These are phyloP conservation scores for Adelosebastes latens DNA, from an alignment of 2,797 vertebrate genomes.

Conservation along the genomic window DNA sequence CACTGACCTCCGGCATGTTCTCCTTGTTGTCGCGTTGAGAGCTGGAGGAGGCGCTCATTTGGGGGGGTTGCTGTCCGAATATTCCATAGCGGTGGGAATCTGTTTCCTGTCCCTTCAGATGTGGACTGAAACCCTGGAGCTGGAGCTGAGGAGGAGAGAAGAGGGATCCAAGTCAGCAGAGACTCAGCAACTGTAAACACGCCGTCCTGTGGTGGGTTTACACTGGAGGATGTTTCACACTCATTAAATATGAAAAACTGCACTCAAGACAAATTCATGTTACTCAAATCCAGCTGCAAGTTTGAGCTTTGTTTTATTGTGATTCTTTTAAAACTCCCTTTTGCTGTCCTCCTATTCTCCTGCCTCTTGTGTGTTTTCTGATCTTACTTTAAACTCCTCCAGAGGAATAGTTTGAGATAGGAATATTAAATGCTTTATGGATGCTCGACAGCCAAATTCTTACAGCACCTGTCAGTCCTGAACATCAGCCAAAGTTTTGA, in stretches of 20 bases:
- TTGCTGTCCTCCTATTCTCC: background rate
- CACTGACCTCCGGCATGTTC: conserved; percentile 85
- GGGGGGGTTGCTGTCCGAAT: conserved; percentile 62
- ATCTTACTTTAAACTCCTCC: background rate
- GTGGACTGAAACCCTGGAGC: conserved; percentile 87
- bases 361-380: background rate
- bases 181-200: background rate
- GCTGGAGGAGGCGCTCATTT: background rate
- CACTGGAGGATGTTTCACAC: background rate
- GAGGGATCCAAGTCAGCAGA: background rate
- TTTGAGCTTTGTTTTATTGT: background rate
- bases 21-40: conserved; percentile 85
- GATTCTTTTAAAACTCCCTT: background rate
- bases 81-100: conserved; percentile 75
- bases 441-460: background rate
- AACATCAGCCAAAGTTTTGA: background rate
- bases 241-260: background rate
- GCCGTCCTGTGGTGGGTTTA: background rate
- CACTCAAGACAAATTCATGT: background rate
- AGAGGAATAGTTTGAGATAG: background rate
- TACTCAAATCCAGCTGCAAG: background rate
- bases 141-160: conserved; percentile 76
- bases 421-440: background rate
- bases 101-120: conserved; percentile 83
- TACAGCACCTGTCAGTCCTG: background rate